Conservation (phyloP, 1,140 invertebrate genomes). For the Drosophila bocqueti region DNA sequence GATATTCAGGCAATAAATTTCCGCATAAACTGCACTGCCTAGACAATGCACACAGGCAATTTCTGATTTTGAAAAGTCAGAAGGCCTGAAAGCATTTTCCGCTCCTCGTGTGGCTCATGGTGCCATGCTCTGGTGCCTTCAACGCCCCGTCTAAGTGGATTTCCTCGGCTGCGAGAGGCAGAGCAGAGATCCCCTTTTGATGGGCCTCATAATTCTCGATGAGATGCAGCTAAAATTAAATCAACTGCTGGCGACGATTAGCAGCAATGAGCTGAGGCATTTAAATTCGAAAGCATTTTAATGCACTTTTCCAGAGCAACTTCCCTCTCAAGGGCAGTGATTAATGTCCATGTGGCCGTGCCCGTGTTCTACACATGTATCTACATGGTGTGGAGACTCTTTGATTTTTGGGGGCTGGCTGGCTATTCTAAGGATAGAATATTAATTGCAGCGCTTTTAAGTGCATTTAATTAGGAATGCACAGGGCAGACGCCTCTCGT, state of each 20-base stretch:
- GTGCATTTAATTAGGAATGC: conserved; percentile 78
- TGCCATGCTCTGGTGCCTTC: conserved; percentile 57
- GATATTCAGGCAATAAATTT: conserved; percentile 8
- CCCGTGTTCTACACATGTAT: conserved; percentile 50
- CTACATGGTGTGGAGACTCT: conserved; percentile 20
- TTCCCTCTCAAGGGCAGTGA: conserved; percentile 70
- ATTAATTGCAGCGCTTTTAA: conserved; percentile 70
- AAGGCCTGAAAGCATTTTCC: conserved; percentile 37
- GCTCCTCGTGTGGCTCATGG: conserved; percentile 18
- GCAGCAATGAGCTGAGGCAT: conserved; percentile 75
- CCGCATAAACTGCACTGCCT: conserved; percentile 12
- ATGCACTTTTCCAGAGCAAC: conserved; percentile 47
- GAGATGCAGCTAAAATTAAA: conserved; percentile 73
- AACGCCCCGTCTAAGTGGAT: conserved; percentile 68
- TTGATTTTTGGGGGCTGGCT: conserved; percentile 38
- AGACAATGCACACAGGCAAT: conserved; percentile 10
- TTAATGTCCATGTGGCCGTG: conserved; percentile 54
- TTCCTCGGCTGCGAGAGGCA: conserved; percentile 14
- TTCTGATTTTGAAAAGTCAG: conserved; percentile 7
- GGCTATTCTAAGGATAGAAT: conserved; percentile 59
- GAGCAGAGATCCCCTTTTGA: conserved; percentile 16
- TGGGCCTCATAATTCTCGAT: conserved; percentile 67
- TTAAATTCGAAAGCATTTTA: conserved; percentile 62
- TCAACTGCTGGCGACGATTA: conserved; percentile 65
- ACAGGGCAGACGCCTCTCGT: conserved; percentile 48